Base-by-base conservation (phyloP, 2,888 invertebrate species). In the Drosophila buzzatii region DNA sequence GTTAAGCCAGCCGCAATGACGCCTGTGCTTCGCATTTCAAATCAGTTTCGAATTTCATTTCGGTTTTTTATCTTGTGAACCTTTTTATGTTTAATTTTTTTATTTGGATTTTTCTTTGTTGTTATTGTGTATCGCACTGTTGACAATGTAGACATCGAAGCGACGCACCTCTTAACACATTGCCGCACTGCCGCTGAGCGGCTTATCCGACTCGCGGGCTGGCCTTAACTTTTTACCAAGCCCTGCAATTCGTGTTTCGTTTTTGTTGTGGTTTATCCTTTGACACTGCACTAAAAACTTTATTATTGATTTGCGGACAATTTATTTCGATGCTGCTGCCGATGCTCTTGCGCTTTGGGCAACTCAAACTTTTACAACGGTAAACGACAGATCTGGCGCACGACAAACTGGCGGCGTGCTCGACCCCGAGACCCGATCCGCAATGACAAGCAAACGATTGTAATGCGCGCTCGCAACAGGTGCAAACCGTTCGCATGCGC, bases 401-500 rank as follows among this genome's bases (percentile, higher is more conserved):
- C 87, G 83, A 89, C 79, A 86, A 64, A 63, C 55, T 51, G 42
- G 23, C 60, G 76, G 67, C 77, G 77, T 62, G 79, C 63, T 70
- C 72, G 79, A 79, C 79, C 80, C 82, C 72, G 72, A 51, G 75
- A 44, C 79, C 82, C 80, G 82, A 71, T 61, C 71, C 68, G 73
- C 71, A 70, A 53, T 69, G 58, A 56, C 58, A 62, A 56, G n/a
- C 59, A 20, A 39, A 35, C 51, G 58, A 8, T 14, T 16, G 44
- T 49, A 44, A 52, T 60, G 67, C 76, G 79, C 70, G 37, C 68
- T 69, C 52, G 77, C 79, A 87, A 91, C 92, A 92, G 91, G 91
- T 92, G 91, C 85, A 92, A 70, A 92, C 92, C 91, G 90, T 83
- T 89, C 93, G 86, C 91, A 86, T 90, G 89, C 90, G 90, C 92